phyloP scores from a whole-genome alignment of 2,113 vertebrate genomes.

The Ibidorhyncha struthersii region DNA sequence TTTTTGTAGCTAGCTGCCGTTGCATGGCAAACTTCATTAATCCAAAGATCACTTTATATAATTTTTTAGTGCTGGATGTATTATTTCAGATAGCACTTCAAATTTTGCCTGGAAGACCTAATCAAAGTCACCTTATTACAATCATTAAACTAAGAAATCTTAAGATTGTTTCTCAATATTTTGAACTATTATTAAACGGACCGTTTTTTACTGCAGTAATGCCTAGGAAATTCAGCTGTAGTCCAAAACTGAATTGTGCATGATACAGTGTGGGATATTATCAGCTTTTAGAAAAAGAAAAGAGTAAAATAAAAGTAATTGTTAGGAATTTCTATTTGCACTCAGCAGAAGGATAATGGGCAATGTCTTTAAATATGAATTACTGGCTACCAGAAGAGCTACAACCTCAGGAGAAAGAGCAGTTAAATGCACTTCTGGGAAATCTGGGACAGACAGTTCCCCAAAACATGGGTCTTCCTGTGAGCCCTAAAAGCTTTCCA shows the following conservation, averaged over 20 bases:
- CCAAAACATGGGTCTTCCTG: background rate
- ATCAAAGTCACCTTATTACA: background rate
- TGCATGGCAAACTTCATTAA: background rate
- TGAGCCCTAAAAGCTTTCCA: background rate
- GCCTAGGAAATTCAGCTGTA: background rate
- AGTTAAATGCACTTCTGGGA: background rate
- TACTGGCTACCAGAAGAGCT: background rate
- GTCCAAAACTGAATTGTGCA: background rate
- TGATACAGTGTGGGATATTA: background rate
- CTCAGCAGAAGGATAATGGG: background rate
- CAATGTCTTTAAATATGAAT: conserved; percentile 5
- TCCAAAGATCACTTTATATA: background rate
- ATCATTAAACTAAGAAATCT: background rate
- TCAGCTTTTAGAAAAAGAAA: background rate
- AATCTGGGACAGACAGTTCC: background rate
- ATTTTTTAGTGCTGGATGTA: background rate
- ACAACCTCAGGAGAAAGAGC: background rate
- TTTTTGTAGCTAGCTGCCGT: background rate
- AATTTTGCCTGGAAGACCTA: background rate
- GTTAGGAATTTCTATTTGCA: background rate
- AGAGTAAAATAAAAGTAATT: background rate
- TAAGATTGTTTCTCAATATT: background rate
- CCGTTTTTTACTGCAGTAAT: background rate
- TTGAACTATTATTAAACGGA: background rate
- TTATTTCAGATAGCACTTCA: background rate